Evolutionary conservation across 2,797 vertebrate species (phyloP), one percentile per base, ranked within the genome.

Genomic region (Zalophus californianus): DNA sequence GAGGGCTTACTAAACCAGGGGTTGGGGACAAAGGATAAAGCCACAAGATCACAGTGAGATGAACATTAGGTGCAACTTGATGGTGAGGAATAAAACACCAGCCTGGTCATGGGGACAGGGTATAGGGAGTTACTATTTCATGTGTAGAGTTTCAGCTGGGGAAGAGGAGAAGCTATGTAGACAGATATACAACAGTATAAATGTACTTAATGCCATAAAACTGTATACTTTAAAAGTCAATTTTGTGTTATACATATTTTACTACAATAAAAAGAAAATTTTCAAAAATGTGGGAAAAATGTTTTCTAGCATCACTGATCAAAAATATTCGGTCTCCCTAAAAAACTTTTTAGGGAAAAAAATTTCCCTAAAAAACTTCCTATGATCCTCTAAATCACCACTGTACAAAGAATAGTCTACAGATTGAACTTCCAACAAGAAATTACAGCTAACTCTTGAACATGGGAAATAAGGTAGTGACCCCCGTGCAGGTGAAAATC

Each of bases 311-410:
- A 64, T 35, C 77, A 90, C 0, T 64, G 50, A 78, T 68, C 14
- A 92, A 38, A 96, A 54, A 41, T 48, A 78, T 38, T 78, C 38
- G 50, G n/a, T 95, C 80, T 96, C 70, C 27, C 41, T 84, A 44
- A 60, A 86, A 87, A 91, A 50, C 1, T 73, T 90, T 38, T 38
- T 38, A 38, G 38, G 38, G 38, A 38, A 38, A 38, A 38, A 38
- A 72, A 15, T 48, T 77, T 94, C 38, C 27, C 41, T 84, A 44
- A 60, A 86, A 87, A 91, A 50, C 1, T 73, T 90, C 5, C 70
- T 56, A 62, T 68, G 38, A 80, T 50, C 62, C 68, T 88, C 41
- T 21, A 95, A 92, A 91, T 50, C 66, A 88, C 56, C 38, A 52
- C 4, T 56, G 38, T 35, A 80, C 54, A 77, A 78, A 68, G 64